phyloP scores from a whole-genome alignment of 2,797 vertebrate species.

The Buphagus erythrorhynchus region DNA sequence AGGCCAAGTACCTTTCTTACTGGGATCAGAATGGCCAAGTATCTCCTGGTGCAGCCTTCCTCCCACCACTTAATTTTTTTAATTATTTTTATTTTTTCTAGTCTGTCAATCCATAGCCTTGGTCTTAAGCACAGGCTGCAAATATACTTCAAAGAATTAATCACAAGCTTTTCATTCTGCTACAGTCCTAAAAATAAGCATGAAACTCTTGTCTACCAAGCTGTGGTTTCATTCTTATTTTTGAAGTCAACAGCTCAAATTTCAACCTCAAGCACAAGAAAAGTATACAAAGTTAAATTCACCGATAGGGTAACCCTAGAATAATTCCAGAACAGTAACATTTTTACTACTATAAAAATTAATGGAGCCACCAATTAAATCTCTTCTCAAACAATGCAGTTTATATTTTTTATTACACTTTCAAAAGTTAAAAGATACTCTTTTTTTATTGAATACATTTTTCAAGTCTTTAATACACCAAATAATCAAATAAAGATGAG shows the following conservation, averaged over 20 bases:
- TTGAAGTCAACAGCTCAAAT: neutral
- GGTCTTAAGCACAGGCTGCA: neutral
- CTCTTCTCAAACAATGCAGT: neutral
- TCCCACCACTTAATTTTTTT: rapidly evolving
- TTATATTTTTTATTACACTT: neutral
- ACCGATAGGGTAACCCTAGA: neutral
- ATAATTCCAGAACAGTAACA: neutral
- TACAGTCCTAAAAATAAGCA: neutral
- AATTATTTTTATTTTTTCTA: neutral
- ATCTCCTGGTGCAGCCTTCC: neutral
- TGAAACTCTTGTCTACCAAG: neutral
- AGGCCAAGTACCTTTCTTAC: neutral
- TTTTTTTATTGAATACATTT: neutral
- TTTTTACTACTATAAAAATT: neutral
- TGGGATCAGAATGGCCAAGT: neutral
- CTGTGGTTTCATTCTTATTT: neutral
- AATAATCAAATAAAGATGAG: neutral
- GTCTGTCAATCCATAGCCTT: neutral
- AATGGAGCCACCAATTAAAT: neutral
- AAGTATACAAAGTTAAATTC: neutral
- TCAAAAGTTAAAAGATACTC: neutral
- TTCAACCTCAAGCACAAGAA: neutral
- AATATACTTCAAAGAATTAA: neutral
- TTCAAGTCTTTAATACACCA: neutral
- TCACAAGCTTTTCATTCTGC: neutral